phyloP scores from a whole-genome alignment of 2,113 vertebrate species.

The Desmodus rotundus region DNA sequence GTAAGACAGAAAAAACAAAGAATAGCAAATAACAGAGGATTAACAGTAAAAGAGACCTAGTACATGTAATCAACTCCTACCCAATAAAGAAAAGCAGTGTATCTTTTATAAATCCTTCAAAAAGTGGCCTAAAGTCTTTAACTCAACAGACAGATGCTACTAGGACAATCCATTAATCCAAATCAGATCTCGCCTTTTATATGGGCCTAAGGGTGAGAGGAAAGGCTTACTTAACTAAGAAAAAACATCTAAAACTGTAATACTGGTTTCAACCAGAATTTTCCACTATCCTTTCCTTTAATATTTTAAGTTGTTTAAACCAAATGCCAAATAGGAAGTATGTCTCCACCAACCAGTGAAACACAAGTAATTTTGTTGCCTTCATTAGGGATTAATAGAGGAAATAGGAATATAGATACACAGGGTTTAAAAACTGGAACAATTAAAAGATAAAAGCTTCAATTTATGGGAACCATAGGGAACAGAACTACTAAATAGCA shows the following conservation, averaged over 20 bases:
- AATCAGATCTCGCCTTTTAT: neutral
- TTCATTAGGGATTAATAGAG: neutral
- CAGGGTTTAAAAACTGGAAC: neutral
- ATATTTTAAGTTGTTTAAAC: slow-evolving; percentile 11
- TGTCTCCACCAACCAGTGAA: neutral
- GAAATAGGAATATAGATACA: neutral
- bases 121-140: neutral
- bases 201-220: neutral
- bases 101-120: neutral
- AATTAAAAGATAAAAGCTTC: neutral
- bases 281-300: neutral
- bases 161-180: neutral
- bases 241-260: neutral
- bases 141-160: neutral
- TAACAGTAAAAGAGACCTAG: neutral
- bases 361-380: neutral
- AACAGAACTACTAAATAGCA: neutral
- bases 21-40: neutral
- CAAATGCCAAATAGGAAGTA: neutral
- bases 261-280: neutral
- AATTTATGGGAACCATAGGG: neutral
- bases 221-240: neutral
- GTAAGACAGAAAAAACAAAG: slow-evolving; percentile 24
- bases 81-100: neutral
- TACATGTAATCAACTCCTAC: neutral